Conservation (phyloP, 2,888 invertebrate species). For the Xestoiulus laeticollis region DNA sequence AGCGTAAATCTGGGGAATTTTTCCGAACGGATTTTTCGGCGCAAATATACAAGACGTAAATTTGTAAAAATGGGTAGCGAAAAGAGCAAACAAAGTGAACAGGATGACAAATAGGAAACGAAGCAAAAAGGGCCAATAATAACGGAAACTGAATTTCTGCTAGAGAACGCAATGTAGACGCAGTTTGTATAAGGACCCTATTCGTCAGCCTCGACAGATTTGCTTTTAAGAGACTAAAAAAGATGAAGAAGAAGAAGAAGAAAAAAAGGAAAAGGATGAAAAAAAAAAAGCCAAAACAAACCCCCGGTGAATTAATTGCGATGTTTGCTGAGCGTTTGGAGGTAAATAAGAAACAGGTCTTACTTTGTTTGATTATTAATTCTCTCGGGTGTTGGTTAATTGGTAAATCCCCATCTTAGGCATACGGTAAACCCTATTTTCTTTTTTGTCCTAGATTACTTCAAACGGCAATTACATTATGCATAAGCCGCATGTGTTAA, state of each 20-base stretch:
- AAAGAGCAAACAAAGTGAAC: neutral
- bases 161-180: neutral
- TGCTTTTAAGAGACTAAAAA: too few relatives aligned
- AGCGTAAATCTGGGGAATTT: too few relatives aligned
- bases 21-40: too few relatives aligned
- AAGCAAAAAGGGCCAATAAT: neutral
- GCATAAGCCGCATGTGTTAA: neutral
- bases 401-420: neutral
- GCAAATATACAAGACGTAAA: too few relatives aligned
- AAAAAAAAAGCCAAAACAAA: too few relatives aligned
- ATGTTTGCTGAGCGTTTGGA: neutral
- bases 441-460: neutral
- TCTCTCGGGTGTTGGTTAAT: neutral
- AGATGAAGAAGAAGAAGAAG: neutral
- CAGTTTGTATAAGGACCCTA: too few relatives aligned
- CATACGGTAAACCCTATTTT: neutral
- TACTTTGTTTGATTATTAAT: conserved; percentile 13
- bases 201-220: too few relatives aligned
- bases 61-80: neutral
- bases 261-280: too few relatives aligned
- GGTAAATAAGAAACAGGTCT: neutral
- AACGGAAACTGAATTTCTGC: neutral
- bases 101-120: neutral
- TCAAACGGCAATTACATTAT: neutral
- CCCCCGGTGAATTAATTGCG: conserved; percentile 1